Conservation (phyloP, 2,888 invertebrate species). For the Stenodera caucasica region DNA sequence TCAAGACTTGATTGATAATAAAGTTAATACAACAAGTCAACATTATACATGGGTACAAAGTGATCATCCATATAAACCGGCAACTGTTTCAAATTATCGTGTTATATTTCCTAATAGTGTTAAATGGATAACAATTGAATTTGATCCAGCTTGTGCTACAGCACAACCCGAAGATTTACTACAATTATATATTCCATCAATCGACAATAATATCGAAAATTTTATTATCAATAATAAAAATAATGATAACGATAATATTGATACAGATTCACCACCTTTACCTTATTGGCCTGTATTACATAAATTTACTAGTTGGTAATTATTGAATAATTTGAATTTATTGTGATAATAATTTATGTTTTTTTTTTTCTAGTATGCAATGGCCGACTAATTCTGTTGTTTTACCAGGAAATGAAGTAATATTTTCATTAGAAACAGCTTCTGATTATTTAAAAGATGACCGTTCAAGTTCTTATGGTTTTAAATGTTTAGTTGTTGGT, state of each 20-base stretch:
- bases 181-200: constrained; percentile 68
- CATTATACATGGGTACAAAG: constrained; percentile 93
- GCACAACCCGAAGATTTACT: constrained; percentile 91
- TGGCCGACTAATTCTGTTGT: constrained; percentile 89
- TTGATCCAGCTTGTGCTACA: constrained; percentile 89
- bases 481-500: constrained; percentile 79
- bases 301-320: constrained; percentile 64
- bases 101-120: constrained; percentile 87
- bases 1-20: constrained; percentile 41
- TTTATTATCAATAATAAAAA: constrained; percentile 37
- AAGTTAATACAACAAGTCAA: constrained; percentile 70
- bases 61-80: constrained; percentile 94
- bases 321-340: constrained; percentile 11
- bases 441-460: constrained; percentile 93
- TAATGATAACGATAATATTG: constrained; percentile 41
- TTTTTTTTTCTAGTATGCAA: constrained; percentile 60
- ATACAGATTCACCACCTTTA: constrained; percentile 48
- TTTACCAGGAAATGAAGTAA: constrained; percentile 90
- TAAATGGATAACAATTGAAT: constrained; percentile 91
- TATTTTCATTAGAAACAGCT: constrained; percentile 94
- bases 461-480: constrained; percentile 76
- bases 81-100: constrained; percentile 80
- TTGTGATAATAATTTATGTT: not conserved
- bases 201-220: constrained; percentile 31
- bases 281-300: constrained; percentile 68